Conservation (phyloP, 2,797 vertebrate species). For the Rachycentron canadum region DNA sequence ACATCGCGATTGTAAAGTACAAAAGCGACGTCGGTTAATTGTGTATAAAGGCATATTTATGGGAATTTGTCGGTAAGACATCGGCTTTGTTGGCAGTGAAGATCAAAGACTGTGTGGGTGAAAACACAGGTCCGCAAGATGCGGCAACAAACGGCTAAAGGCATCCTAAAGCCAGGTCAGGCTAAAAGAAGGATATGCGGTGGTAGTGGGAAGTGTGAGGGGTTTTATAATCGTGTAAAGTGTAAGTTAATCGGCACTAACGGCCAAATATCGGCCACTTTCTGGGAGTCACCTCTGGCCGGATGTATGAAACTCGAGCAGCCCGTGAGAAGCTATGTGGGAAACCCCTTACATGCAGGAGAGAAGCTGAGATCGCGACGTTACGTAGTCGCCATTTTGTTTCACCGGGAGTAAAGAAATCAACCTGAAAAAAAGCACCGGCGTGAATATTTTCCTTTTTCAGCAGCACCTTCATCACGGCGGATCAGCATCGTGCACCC, state of each 20-base stretch:
- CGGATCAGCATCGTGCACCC: constrained; percentile 65
- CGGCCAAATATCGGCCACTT: no score
- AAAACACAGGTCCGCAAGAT: no score
- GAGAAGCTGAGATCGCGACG: constrained; percentile 74
- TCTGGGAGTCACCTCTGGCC: not conserved
- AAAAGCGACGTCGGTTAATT: no score
- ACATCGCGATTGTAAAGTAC: not conserved
- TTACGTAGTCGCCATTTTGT: constrained; percentile 80
- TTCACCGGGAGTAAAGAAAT: constrained; percentile 86
- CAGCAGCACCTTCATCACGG: constrained; percentile 42
- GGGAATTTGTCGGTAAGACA: not conserved
- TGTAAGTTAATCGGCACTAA: rapidly evolving
- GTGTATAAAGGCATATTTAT: not conserved
- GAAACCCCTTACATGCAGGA: constrained; percentile 87
- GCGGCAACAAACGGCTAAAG: no score
- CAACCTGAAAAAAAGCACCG: constrained; percentile 67
- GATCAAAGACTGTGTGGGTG: no score
- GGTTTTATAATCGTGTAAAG: not conserved
- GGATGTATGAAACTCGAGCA: constrained; percentile 35
- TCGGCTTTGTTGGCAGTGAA: no score
- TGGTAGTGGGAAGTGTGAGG: no score
- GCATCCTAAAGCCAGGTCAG: no score
- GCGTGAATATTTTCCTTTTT: constrained; percentile 51
- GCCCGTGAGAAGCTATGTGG: constrained; percentile 76
- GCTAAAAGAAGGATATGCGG: no score